Conservation (phyloP, 2,888 invertebrate genomes). For the Apoderus coryli region DNA sequence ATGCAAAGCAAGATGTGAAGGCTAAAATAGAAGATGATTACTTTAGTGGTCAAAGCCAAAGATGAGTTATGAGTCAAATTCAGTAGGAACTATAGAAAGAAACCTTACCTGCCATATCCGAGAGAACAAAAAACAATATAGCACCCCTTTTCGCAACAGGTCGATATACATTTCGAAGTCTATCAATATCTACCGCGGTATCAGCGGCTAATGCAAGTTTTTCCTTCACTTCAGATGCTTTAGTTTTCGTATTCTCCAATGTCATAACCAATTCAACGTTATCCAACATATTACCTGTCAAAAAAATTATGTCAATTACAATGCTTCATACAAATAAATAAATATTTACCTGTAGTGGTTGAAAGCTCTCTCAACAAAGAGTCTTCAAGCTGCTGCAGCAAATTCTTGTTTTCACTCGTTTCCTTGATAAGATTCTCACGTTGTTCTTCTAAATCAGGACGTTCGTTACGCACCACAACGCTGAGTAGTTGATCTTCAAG, state of each 20-base stretch:
- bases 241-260: slow-evolving; percentile 77
- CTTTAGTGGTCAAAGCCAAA: no score
- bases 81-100: no score
- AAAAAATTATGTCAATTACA: no score
- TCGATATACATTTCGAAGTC: slow-evolving; percentile 70
- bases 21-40: no score
- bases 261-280: slow-evolving; percentile 76
- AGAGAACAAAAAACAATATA: slow-evolving; percentile 77
- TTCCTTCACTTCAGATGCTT: slow-evolving; percentile 67
- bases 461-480: slow-evolving; percentile 76
- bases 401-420: slow-evolving; percentile 73
- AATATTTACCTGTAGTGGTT: slow-evolving; percentile 64
- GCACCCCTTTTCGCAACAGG: slow-evolving; percentile 77
- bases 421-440: slow-evolving; percentile 69
- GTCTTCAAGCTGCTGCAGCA: slow-evolving; percentile 73
- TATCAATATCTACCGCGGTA: slow-evolving; percentile 71
- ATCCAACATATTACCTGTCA: slow-evolving; percentile 91
- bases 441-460: slow-evolving; percentile 78
- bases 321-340: no score
- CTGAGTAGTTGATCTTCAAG: slow-evolving; percentile 82
- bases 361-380: slow-evolving; percentile 71
- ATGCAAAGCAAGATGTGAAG: no score
- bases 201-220: slow-evolving; percentile 63
- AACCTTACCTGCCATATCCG: slow-evolving; percentile 84
- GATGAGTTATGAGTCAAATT: no score